phyloP scores from a whole-genome alignment of 1,140 invertebrate genomes.

The Glossosoma conforme region DNA sequence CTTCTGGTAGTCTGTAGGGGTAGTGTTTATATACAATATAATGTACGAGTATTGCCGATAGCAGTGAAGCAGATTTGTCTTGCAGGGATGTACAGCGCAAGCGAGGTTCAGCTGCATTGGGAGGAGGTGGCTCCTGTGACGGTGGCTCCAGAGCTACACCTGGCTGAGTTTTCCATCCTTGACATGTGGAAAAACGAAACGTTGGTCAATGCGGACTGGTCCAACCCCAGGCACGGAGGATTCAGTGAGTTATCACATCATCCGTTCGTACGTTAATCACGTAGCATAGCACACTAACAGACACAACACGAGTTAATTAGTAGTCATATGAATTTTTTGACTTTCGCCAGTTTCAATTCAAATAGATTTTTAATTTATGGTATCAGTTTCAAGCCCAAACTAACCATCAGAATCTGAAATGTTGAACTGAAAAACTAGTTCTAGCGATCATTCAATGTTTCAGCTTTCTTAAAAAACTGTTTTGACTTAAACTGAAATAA shows the following conservation, averaged over 20 bases:
- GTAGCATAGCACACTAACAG: too few relatives aligned
- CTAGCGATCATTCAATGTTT: too few relatives aligned
- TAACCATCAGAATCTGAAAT: too few relatives aligned
- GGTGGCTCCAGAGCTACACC: conserved; percentile 68
- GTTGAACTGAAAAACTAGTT: too few relatives aligned
- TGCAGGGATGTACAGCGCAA: conserved; percentile 74
- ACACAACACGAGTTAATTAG: too few relatives aligned
- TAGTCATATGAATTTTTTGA: background rate
- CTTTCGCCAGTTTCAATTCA: background rate
- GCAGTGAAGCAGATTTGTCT: conserved; percentile 27
- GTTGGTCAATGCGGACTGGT: conserved; percentile 59
- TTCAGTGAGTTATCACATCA: conserved; percentile 49
- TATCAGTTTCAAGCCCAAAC: background rate
- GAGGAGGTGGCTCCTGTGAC: conserved; percentile 66
- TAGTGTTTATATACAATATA: too few relatives aligned
- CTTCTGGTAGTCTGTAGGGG: too few relatives aligned
- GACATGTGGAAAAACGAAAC: conserved; percentile 66
- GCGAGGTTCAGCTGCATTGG: conserved; percentile 71
- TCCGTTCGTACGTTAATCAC: too few relatives aligned
- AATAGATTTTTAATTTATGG: background rate
- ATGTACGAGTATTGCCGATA: background rate
- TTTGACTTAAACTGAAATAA: too few relatives aligned
- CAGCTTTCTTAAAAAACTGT: too few relatives aligned
- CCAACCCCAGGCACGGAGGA: conserved; percentile 63
- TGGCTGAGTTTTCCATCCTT: conserved; percentile 75